Evolutionary conservation across 2,113 vertebrate genomes (phyloP), one percentile per base, ranked within the genome.

Genomic region (Chionis minor): DNA sequence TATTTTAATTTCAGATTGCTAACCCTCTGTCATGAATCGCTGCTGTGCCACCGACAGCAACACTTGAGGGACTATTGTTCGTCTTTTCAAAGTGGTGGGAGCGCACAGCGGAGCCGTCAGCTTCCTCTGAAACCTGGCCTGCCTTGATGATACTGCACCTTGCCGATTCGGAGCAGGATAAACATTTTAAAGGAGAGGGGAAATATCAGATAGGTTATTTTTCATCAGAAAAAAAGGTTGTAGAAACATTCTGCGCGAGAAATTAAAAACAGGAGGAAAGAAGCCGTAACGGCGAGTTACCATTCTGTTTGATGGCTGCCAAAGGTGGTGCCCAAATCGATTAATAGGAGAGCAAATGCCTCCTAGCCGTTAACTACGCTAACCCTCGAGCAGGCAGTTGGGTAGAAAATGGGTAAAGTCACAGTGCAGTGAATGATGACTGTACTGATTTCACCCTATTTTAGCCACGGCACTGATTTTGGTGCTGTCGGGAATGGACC

Each of bases 1-100:
- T 96, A 94, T 96, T 97, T 97, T 95, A 96, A 97, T 96, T 91
- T 96, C 94, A 95, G 90, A 92, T 96, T 94, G 92, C 88, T 81
- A 82, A 45, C 75, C 62, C 77, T 90, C 79, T 5, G 0, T 65
- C 8, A 20, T 80, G 78, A 80, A 87, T 92, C 35, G 70, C 95
- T 63, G 94, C 86, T 72, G 79, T 79, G 88, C 91, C 90, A 78
- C 85, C 21, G 3, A 71, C 79, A 93, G 95, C 77, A 78, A 45
- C 94, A 88, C 93, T 93, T 86, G 80, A 94, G 91, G 94, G 90
- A 73, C 94, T 92, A 59, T 92, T 91, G 86, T 94, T 96, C 44
- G 0, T 79, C 89, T 85, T 72, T 90, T 91, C 87, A 66, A 79
- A 97, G 91, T 86, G 89, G 69, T 78, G 80, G 94, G 83, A 95